Percentiles rank a stretch among this genome's conserved stretches.
Conservation (phyloP, 2,113 vertebrate species). For the Hiodon tergisus region DNA sequence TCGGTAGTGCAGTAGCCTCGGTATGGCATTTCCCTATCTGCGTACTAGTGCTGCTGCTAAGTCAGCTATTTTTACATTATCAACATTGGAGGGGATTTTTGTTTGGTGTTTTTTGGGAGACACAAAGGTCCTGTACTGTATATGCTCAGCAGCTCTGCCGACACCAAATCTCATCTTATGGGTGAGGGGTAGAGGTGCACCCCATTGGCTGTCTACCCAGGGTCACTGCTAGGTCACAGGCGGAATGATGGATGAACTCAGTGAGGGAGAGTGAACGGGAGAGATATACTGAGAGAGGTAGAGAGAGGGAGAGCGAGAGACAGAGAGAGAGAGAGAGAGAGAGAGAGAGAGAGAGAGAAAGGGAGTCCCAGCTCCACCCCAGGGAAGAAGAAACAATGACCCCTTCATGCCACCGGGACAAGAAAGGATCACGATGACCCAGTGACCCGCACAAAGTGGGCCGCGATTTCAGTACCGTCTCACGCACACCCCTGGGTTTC, state of each 20-base stretch:
- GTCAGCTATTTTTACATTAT: conserved; percentile 59
- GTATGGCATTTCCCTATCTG: not conserved
- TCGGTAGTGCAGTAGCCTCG: not conserved
- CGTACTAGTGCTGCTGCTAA: conserved; percentile 6
- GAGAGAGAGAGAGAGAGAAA: too few relatives aligned
- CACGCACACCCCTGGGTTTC: too few relatives aligned
- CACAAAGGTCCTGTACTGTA: conserved; percentile 52
- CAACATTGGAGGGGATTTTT: conserved; percentile 50
- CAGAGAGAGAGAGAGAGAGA: not conserved
- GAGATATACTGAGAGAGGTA: not conserved
- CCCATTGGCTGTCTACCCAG: conserved; percentile 59
- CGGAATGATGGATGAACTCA: conserved; percentile 64
- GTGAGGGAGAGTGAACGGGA: not conserved
- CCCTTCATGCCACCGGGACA: too few relatives aligned
- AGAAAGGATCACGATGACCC: too few relatives aligned
- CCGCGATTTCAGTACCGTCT: too few relatives aligned
- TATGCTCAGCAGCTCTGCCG: conserved; percentile 41
- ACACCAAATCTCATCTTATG: conserved; percentile 46
- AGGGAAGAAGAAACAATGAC: too few relatives aligned
- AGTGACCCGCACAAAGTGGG: too few relatives aligned
- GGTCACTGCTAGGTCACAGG: conserved; percentile 59
- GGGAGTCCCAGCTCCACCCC: too few relatives aligned
- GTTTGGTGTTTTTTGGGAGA: conserved; percentile 39
- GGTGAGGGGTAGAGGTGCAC: conserved; percentile 35
- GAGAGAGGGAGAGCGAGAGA: not conserved